Conservation (phyloP, 2,113 vertebrate genomes). For the Eurypyga helias region DNA sequence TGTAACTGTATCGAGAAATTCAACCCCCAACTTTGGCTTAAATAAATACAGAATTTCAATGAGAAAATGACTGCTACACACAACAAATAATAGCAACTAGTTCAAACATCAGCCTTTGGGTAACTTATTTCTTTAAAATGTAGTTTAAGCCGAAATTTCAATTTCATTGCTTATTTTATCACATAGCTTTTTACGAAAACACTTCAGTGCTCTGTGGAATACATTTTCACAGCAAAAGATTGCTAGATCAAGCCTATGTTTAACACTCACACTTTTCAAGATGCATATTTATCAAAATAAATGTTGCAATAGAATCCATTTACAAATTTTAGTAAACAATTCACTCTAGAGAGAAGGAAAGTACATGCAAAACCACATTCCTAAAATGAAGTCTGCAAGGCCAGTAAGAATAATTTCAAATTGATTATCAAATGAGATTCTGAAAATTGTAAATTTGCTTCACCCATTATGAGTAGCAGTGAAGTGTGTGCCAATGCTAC, state of each 20-base stretch:
- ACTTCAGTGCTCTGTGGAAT: neutral
- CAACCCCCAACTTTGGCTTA: neutral
- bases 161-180: conserved; percentile 7
- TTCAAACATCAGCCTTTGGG: neutral
- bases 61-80: neutral
- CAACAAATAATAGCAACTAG: conserved; percentile 5
- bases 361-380: neutral
- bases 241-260: neutral
- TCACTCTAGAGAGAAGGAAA: neutral
- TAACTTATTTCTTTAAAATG: conserved; percentile 14
- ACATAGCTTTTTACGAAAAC: neutral
- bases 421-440: neutral
- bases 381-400: neutral
- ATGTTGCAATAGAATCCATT: neutral
- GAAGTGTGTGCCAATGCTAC: neutral
- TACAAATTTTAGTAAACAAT: neutral
- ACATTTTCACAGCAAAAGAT: conserved; percentile 6
- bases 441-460: neutral
- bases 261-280: conserved; percentile 7
- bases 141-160: conserved; percentile 10
- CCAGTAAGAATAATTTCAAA: neutral
- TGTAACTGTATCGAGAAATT: neutral
- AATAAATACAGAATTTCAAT: neutral
- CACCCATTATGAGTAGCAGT: neutral
- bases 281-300: conserved; percentile 21